These are phyloP conservation scores for Hypocryptadius cinnamomeus DNA, from an alignment of 2,113 vertebrate species.

Conservation along the genomic window DNA sequence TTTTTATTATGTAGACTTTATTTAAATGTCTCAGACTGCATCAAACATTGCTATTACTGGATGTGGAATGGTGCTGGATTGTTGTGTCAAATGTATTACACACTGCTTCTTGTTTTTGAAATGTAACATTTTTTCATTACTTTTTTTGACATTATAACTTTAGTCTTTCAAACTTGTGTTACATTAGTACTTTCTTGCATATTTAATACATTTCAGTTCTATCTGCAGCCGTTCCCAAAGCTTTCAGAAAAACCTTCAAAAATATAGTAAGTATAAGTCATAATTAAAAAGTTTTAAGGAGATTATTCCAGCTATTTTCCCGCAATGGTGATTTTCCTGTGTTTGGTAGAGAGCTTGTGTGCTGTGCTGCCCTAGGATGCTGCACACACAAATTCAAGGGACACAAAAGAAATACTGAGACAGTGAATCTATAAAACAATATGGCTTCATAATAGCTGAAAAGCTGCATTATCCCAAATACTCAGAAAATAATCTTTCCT, in stretches of 20 bases:
- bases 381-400: not conserved
- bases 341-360: not conserved
- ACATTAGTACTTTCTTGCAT: not conserved
- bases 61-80: not conserved
- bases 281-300: not conserved
- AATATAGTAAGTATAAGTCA: not conserved
- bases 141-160: conserved; percentile 8
- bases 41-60: not conserved
- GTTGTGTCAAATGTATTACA: not conserved
- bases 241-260: not conserved
- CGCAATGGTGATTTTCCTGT: not conserved
- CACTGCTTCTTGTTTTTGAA: not conserved
- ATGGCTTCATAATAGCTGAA: not conserved
- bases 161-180: not conserved
- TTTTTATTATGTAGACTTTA: not conserved
- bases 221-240: not conserved
- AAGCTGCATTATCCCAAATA: not conserved
- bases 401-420: not conserved
- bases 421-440: not conserved
- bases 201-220: conserved; percentile 10
- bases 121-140: not conserved
- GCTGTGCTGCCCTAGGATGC: not conserved
- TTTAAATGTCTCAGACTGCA: not conserved
- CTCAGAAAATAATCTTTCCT: not conserved
- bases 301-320: not conserved